Conservation (phyloP, 2,888 invertebrate species). For the Cephus sareptanus region DNA sequence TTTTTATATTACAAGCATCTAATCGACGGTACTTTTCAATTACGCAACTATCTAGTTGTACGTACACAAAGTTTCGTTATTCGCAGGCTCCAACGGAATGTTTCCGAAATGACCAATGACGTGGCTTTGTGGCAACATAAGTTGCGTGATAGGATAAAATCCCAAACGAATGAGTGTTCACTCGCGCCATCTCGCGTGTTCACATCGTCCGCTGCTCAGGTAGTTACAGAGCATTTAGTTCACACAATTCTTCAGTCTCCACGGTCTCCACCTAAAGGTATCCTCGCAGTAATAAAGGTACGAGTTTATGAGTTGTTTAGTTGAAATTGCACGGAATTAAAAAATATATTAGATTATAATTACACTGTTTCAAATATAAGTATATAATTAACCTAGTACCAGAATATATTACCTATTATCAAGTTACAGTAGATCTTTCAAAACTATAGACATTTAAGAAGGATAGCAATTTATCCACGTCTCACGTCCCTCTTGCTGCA, state of each 20-base stretch:
- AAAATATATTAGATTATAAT: background rate
- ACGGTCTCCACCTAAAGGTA: background rate
- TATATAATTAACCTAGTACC: background rate
- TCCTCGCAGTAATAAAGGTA: background rate
- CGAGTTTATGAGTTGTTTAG: background rate
- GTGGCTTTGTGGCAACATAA: no score
- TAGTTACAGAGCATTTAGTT: background rate
- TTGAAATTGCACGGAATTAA: background rate
- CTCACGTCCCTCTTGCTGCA: background rate
- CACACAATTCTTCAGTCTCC: background rate
- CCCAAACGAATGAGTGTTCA: background rate
- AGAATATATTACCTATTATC: background rate
- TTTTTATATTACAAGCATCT: background rate
- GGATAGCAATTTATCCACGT: background rate
- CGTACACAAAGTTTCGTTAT: no score
- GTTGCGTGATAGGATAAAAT: no score
- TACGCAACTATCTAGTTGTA: no score
- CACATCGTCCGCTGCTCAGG: background rate
- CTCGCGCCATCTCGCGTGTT: background rate
- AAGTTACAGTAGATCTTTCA: background rate
- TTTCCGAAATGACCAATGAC: no score
- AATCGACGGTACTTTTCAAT: background rate
- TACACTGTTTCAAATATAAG: background rate
- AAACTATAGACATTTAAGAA: background rate
- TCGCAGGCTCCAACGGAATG: no score